These are phyloP conservation scores for Philopotamus ludificatus DNA, from an alignment of 1,140 invertebrate genomes.

Conservation along the genomic window DNA sequence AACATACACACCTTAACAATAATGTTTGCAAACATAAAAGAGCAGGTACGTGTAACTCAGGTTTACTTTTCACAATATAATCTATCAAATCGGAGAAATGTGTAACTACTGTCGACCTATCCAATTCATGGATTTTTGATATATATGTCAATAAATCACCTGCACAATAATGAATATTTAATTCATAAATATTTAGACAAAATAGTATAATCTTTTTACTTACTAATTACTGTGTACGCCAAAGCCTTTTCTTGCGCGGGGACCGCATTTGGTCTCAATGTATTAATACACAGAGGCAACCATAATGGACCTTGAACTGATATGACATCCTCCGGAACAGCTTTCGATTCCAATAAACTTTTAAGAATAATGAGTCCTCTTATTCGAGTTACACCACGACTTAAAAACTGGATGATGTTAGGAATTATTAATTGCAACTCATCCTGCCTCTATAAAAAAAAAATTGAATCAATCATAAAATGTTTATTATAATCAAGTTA, in stretches of 20 bases:
- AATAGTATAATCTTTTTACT: background rate
- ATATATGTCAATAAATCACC: constrained; percentile 21
- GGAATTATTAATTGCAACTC: constrained; percentile 18
- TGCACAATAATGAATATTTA: background rate
- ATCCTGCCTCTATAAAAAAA: constrained; percentile 24
- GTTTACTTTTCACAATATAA: constrained; percentile 5
- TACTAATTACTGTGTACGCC: constrained; percentile 24
- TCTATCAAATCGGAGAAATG: constrained; percentile 19
- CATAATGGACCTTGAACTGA: constrained; percentile 14
- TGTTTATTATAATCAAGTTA: no score
- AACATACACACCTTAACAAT: constrained; percentile 15
- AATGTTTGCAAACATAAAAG: constrained; percentile 31
- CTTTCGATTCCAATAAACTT: constrained; percentile 7
- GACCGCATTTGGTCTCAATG: constrained; percentile 16
- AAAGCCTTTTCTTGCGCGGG: constrained; percentile 16
- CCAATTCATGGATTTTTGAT: constrained; percentile 30
- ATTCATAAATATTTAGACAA: background rate
- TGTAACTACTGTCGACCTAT: constrained; percentile 14
- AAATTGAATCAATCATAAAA: no score
- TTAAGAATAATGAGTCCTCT: constrained; percentile 32
- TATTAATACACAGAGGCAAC: constrained; percentile 24
- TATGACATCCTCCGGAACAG: constrained; percentile 7
- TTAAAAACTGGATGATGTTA: constrained; percentile 19
- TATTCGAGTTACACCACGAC: constrained; percentile 10
- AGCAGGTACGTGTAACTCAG: constrained; percentile 10